Percentiles rank a stretch among this genome's conserved stretches.
phyloP scores from a whole-genome alignment of 2,113 vertebrate genomes.

The Seriola quinqueradiata region DNA sequence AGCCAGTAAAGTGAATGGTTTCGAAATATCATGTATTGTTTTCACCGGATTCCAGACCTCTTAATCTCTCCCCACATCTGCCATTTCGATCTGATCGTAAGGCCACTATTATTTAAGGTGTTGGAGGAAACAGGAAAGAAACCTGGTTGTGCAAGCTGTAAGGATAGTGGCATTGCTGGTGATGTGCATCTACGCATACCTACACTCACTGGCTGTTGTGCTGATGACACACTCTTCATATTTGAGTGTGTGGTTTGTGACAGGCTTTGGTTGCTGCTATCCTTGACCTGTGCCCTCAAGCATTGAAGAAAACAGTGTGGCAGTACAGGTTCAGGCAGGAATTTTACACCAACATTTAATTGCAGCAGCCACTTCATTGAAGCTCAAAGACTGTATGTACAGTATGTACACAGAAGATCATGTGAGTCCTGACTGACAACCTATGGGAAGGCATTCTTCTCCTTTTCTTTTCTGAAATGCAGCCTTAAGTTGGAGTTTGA shows the following conservation, averaged over 20 bases:
- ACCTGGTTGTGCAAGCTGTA: conserved; percentile 20
- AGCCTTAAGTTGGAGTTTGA: too few relatives aligned
- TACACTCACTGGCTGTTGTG: conserved; percentile 2
- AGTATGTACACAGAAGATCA: background rate
- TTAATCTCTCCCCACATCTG: background rate
- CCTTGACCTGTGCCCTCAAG: conserved; percentile 49
- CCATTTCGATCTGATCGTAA: conserved; percentile 3
- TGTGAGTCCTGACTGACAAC: background rate
- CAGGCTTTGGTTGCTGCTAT: conserved; percentile 32
- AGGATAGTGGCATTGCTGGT: background rate
- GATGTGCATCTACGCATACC: conserved; percentile 31
- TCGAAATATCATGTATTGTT: background rate
- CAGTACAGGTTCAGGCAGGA: conserved; percentile 45
- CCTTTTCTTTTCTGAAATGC: too few relatives aligned
- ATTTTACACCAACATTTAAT: background rate
- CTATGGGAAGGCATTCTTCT: too few relatives aligned
- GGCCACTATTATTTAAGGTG: background rate
- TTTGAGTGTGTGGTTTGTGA: conserved; percentile 29
- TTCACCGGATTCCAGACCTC: background rate
- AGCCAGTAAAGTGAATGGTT: background rate
- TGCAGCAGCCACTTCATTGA: background rate
- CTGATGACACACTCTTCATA: conserved; percentile 26
- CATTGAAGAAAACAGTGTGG: conserved; percentile 46
- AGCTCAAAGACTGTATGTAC: background rate
- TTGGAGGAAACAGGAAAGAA: background rate